Conservation (phyloP, 92 coral and sea anemone genomes). For the Porites rus region DNA sequence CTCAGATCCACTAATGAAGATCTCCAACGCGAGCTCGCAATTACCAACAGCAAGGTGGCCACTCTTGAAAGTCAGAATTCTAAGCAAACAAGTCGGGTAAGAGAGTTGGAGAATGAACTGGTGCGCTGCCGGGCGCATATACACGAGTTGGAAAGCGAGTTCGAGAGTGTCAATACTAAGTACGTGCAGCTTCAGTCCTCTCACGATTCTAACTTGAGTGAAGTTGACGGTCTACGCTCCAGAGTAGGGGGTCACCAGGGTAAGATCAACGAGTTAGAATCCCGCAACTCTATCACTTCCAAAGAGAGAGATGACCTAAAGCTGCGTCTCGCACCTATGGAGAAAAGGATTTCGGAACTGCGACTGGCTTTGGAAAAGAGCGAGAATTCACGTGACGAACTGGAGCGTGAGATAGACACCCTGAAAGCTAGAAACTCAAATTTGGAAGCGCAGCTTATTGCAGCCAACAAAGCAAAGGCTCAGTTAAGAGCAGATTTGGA, state of each 20-base stretch:
- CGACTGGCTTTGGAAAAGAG: constrained; percentile 86
- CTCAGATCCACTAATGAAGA: constrained; percentile 82
- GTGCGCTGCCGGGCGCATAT: constrained; percentile 76
- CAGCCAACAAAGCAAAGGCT: constrained; percentile 83
- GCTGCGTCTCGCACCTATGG: constrained; percentile 82
- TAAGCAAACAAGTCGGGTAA: constrained; percentile 76
- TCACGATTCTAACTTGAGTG: constrained; percentile 83
- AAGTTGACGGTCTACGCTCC: constrained; percentile 89
- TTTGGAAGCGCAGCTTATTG: constrained; percentile 84
- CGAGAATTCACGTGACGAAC: constrained; percentile 91
- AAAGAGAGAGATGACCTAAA: constrained; percentile 97
- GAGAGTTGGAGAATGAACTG: constrained; percentile 89
- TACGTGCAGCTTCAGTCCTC: constrained; percentile 81
- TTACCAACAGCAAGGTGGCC: constrained; percentile 77
- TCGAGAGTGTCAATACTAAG: constrained; percentile 74
- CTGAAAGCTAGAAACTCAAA: constrained; percentile 85
- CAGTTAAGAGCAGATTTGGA: constrained; percentile 91
- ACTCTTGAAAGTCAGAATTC: constrained; percentile 78
- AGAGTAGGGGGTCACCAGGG: constrained; percentile 85
- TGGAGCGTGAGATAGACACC: constrained; percentile 82
- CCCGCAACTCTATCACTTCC: constrained; percentile 87
- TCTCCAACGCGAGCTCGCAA: constrained; percentile 84
- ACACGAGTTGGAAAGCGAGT: constrained; percentile 87
- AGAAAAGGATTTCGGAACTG: constrained; percentile 86
- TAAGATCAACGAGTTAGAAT: constrained; percentile 90